Base-by-base conservation (phyloP, 2,797 vertebrate species). In the Hydrocynus forskahlii region DNA sequence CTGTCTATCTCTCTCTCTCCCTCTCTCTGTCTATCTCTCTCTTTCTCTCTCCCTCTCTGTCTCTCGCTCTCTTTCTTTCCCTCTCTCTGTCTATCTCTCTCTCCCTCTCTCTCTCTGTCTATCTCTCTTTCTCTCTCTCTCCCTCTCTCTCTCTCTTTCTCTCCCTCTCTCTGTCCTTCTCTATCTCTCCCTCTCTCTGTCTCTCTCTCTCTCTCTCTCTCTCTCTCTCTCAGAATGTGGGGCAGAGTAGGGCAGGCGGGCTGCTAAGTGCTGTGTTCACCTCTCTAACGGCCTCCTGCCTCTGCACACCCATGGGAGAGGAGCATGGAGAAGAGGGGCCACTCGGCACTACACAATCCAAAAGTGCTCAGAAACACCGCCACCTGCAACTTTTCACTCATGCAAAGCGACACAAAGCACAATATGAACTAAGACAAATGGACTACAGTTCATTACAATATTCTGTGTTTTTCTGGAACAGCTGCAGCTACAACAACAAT, bases 41-140 rank as follows among this genome's bases (percentile, higher is more conserved):
- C 35, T 3, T 4, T 2, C 35, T 35, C 35, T 35, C 2, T 35
- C 35, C 1, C 10, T 8, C 43, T 45, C 7, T 8, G 5, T 8
- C 35, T 35, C 2, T 2, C 4, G 35, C 35, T 35, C 35, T 35
- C 4, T 52, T 52, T 52, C 13, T 52, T 16, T 50, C 43, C 6
- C 43, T 43, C 9, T 43, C 9, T 43, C n/a, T n/a, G n/a, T n/a
- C n/a, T n/a, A n/a, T n/a, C n/a, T n/a, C n/a, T n/a, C n/a, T n/a
- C n/a, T n/a, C n/a, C 6, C 6, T 8, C 43, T 45, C 7, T 8
- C 43, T 1, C 70, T 63, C 25, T 63, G 13, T 35, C 62, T 63
- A 12, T 35, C 62, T 63, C 50, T 89, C 88, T 45, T 52, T 67
- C 40, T 57, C 81, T 79, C 48, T 67, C 50, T 79, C 87, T 89